Percentiles rank a stretch among this genome's conserved stretches.
These are phyloP conservation scores for Melieria crassipennis DNA, from an alignment of 2,888 invertebrate genomes.

Conservation along the genomic window DNA sequence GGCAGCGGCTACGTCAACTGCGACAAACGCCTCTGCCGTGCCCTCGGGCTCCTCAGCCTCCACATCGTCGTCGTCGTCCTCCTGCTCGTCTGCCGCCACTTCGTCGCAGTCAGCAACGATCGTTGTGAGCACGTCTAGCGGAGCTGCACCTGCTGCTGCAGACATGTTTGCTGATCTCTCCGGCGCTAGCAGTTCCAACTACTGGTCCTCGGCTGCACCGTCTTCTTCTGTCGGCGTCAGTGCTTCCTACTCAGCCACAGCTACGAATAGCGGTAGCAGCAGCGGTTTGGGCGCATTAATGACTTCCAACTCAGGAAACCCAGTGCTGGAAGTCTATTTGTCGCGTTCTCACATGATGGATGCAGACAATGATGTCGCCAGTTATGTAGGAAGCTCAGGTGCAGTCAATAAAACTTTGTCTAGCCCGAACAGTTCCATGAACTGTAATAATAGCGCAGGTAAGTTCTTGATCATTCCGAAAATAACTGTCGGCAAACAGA, in stretches of 20 bases:
- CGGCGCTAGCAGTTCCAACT: slow-evolving; percentile 31
- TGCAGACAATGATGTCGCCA: neutral
- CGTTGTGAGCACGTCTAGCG: slow-evolving; percentile 32
- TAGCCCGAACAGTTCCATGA: no score
- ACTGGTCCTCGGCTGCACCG: slow-evolving; percentile 13
- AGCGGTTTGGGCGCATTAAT: slow-evolving; percentile 25
- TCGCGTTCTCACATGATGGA: slow-evolving; percentile 13
- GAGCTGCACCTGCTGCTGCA: slow-evolving; percentile 42
- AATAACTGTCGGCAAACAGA: no score
- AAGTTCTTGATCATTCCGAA: neutral
- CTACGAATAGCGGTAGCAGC: neutral
- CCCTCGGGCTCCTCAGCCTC: slow-evolving; percentile 46
- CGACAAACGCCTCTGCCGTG: slow-evolving; percentile 33
- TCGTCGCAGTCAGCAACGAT: slow-evolving; percentile 26
- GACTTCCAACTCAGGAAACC: slow-evolving; percentile 7
- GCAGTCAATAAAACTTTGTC: no score
- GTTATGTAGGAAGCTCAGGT: no score
- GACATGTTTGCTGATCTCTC: slow-evolving; percentile 24
- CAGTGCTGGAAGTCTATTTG: no score
- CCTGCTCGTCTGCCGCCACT: slow-evolving; percentile 40
- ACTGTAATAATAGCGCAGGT: slow-evolving; percentile 14
- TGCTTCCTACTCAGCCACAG: neutral
- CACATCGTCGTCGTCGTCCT: slow-evolving; percentile 42
- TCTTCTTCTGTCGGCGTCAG: slow-evolving; percentile 4
- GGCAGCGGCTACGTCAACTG: slow-evolving; percentile 25